Evolutionary conservation across 2,113 vertebrate species (phyloP), one percentile per base, ranked within the genome.

Genomic region (Myiopsitta monachus): DNA sequence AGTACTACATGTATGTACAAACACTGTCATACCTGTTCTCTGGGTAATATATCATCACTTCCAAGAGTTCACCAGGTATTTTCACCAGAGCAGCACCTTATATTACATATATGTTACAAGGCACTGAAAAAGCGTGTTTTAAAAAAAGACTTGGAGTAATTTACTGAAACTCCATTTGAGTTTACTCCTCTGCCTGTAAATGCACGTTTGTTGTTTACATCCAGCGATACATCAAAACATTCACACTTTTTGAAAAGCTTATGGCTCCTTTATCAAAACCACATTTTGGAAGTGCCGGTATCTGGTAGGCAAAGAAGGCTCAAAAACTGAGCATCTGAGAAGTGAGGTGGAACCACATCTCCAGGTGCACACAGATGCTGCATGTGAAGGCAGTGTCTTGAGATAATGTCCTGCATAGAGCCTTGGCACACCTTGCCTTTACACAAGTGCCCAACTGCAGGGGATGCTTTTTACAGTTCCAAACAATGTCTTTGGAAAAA

Each of bases 351-450:
- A 91, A 66, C 10, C 8, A 7, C 0, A 8, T 8, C 16, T 63
- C 19, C 43, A 80, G 41, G 38, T 24, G 38, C 26, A 69, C 0
- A 4, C 10, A 23, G 27, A 16, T 1, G 4, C 14, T 73, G 62
- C 69, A 51, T 3, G 33, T 0, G 0, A 64, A 86, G 49, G 23
- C 46, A 59, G 18, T 3, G 10, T 31, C 59, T 18, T 1, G 2
- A 67, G 39, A 81, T 33, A 36, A 13, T 4, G 15, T 7, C 28
- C 38, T 55, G 49, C 10, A 27, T 10, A 16, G 36, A 54, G 47
- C 12, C 36, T 11, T 31, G 41, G 33, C 14, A 72, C 19, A 62
- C 5, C 28, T 26, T 22, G 5, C 52, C 57, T 49, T 83, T 14
- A 79, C 17, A 33, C 8, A 16, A 72, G 33, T 8, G 19, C 3